These are phyloP conservation scores for Nymphalis urticae DNA, from an alignment of 2,888 invertebrate genomes.

Conservation along the genomic window DNA sequence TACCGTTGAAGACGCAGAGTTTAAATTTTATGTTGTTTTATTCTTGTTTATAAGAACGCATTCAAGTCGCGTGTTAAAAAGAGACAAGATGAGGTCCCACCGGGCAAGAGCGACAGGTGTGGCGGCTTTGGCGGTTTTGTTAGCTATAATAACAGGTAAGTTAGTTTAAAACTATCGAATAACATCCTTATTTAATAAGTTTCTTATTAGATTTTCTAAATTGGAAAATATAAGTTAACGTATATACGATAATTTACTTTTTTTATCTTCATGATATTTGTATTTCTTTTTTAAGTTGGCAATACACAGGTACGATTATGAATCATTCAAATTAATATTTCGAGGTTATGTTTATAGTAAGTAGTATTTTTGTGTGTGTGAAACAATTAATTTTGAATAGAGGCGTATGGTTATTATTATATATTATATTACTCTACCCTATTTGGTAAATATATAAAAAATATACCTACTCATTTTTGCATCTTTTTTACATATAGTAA, in stretches of 20 bases:
- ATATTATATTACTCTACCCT: no score
- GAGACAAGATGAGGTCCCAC: conserved; percentile 74
- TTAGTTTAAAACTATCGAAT: conserved; percentile 44
- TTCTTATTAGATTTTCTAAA: conserved; percentile 38
- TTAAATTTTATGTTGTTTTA: conserved; percentile 67
- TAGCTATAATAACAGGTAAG: conserved; percentile 75
- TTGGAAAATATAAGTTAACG: conserved; percentile 4
- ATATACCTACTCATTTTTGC: no score
- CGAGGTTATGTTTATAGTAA: conserved; percentile 40
- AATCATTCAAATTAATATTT: conserved; percentile 47
- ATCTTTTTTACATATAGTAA: no score
- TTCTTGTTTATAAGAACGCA: conserved; percentile 65
- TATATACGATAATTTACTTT: conserved; percentile 1
- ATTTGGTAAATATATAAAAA: no score
- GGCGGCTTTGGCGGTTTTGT: conserved; percentile 71
- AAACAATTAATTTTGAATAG: no score
- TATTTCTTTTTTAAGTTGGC: conserved; percentile 48
- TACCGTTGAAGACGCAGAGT: conserved; percentile 57
- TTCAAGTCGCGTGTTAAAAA: conserved; percentile 65
- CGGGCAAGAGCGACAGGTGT: conserved; percentile 76
- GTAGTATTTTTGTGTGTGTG: neutral
- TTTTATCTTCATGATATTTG: conserved; percentile 31
- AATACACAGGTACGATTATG: conserved; percentile 43
- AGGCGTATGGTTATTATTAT: neutral
- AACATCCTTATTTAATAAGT: conserved; percentile 32